Evolutionary conservation across 1,140 invertebrate genomes (phyloP), one percentile per base, ranked within the genome.

Genomic region (Lysiphlebus fabarum): DNA sequence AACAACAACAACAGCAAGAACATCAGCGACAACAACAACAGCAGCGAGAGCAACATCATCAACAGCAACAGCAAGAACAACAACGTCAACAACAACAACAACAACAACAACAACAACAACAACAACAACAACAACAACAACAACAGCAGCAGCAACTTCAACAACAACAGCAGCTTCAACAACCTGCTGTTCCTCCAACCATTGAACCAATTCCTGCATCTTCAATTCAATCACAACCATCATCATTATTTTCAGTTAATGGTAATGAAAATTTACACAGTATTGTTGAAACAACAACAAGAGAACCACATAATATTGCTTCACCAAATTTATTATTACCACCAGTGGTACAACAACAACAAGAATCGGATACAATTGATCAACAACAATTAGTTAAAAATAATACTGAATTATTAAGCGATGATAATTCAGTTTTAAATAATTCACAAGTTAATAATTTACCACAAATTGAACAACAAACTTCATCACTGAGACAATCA

Each of bases 261-360:
- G 72, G 72, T 43, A 70, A 68, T 36, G 76, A 80, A 44, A 65
- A 54, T 64, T 63, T 77, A 10, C 73, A 77, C 26, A 73, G 65
- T 49, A 69, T 75, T 26, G 69, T 76, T 9, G 73, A 78, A 55
- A 71, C 75, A 3, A 70, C 74, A 10, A 69, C 72, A 9, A 70
- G 71, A 58, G 75, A 78, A 42, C 54, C 70, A 0, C 74, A 78
- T 8, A 69, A 71, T 17, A 54, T 62, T 34, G 70, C 70, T 58
- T 72, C 56, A 43, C 59, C 66, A 4, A 66, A 71, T n/a, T 26
- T 26, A 26, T 26, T 26, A 26, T 1, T 26, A 26, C 17, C 17
- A 26, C 17, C 17, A 1, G 17, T 26, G 17, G 4, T 26, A 26
- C 67, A 67, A 12, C 62, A 66, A 6, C 61, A 65, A 34, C 65